Evolutionary conservation across 2,888 invertebrate species (phyloP).

Genomic region (Aleiodes testaceus): DNA sequence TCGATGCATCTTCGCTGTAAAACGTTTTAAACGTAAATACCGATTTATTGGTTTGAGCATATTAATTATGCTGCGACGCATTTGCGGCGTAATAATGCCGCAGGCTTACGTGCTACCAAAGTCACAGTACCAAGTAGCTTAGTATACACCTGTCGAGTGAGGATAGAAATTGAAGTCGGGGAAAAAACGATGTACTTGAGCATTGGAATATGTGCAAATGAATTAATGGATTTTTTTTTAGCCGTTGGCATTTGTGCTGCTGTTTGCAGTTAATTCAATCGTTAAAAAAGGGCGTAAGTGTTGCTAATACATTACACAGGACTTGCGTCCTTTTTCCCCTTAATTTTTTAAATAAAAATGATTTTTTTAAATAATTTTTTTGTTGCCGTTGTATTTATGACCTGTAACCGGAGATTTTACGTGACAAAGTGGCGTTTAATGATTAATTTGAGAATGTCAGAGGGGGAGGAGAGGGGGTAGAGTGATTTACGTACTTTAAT

Average conservation of each 20-base stretch:
- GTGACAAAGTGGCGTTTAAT: conserved; percentile 51
- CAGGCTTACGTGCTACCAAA: conserved; percentile 45
- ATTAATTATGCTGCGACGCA: conserved; percentile 54
- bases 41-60: conserved; percentile 50
- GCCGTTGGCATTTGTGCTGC: background rate
- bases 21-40: conserved; percentile 41
- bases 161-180: conserved; percentile 23
- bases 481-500: conserved; percentile 47
- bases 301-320: no score
- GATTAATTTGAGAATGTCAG: conserved; percentile 46
- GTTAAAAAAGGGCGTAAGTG: no score
- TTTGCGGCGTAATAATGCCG: conserved; percentile 49
- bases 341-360: no score
- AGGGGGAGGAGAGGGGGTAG: conserved; percentile 4
- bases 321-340: background rate
- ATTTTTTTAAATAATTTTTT: conserved; percentile 4
- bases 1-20: background rate
- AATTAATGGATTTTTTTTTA: background rate
- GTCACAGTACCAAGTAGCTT: conserved; percentile 5
- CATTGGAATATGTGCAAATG: conserved; percentile 23
- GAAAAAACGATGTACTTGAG: conserved; percentile 10
- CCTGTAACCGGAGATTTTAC: conserved; percentile 32
- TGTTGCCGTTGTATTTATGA: conserved; percentile 23
- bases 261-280: conserved; percentile 1
- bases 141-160: conserved; percentile 38